phyloP scores from a whole-genome alignment of 2,888 invertebrate genomes.

The Amiota communis region DNA sequence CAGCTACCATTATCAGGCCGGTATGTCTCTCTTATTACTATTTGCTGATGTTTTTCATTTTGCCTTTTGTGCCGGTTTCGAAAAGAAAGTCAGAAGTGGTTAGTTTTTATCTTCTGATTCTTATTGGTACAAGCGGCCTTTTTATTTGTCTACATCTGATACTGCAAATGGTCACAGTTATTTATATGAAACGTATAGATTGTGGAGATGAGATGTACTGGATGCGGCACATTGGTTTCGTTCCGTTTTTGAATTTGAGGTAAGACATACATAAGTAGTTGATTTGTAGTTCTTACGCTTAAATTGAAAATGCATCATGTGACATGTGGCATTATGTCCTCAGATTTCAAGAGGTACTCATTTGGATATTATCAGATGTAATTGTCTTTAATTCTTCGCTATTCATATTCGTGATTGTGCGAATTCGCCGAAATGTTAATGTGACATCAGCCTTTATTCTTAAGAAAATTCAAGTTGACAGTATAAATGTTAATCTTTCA shows the following conservation, averaged over 20 bases:
- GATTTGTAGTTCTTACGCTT: not conserved
- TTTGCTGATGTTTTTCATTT: conserved; percentile 46
- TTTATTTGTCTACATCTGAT: conserved; percentile 37
- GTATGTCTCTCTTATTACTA: conserved; percentile 48
- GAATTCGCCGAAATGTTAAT: conserved; percentile 1
- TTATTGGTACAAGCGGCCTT: conserved; percentile 30
- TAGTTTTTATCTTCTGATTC: conserved; percentile 34
- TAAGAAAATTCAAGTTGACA: not conserved
- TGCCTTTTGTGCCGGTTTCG: conserved; percentile 45
- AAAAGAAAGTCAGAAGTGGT: conserved; percentile 13
- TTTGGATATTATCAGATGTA: conserved; percentile 51
- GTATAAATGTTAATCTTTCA: conserved; percentile 44
- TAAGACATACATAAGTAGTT: conserved; percentile 17
- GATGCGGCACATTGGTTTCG: conserved; percentile 48
- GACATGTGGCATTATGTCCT: too few species aligned
- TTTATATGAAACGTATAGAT: conserved; percentile 9
- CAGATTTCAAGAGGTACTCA: conserved; percentile 36
- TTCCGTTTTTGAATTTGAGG: conserved; percentile 41
- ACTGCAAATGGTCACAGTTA: conserved; percentile 36
- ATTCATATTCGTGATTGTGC: conserved; percentile 35
- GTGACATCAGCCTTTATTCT: not conserved
- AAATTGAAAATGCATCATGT: not conserved
- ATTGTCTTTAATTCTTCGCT: conserved; percentile 37
- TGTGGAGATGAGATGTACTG: not conserved
- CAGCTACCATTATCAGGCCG: conserved; percentile 45